A percentile compares a stretch with the other conserved stretches of the same genome.
Evolutionary conservation across 2,888 invertebrate species (phyloP).

Genomic region (Pharmacophagus antenor): DNA sequence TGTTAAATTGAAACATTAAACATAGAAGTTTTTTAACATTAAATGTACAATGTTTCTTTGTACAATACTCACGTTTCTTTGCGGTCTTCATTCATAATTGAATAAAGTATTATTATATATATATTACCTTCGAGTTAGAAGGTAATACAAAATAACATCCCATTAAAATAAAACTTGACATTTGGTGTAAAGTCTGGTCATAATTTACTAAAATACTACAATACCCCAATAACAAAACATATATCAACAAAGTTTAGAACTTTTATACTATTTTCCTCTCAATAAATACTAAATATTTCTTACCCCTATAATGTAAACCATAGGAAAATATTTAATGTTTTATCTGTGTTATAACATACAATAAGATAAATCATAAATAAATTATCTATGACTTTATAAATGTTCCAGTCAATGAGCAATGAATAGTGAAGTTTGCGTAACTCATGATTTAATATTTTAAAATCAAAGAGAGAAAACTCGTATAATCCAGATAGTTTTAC

Average conservation of each 20-base stretch:
- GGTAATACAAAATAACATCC: slow-evolving; percentile 2
- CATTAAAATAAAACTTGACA: neutral
- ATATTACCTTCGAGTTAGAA: neutral
- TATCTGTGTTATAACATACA: neutral
- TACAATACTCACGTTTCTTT: slow-evolving; percentile 17
- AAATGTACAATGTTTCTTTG: no score
- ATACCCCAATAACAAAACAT: neutral
- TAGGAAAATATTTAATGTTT: neutral
- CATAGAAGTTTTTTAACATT: neutral
- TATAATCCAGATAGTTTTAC: no score
- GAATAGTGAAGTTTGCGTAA: no score
- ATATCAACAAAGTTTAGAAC: neutral
- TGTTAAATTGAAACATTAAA: slow-evolving; percentile 3
- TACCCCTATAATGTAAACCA: neutral
- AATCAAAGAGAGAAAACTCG: no score
- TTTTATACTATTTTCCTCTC: neutral
- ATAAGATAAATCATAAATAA: neutral
- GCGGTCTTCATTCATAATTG: slow-evolving; percentile 21
- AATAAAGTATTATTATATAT: no score
- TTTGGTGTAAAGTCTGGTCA: neutral
- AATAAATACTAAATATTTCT: neutral
- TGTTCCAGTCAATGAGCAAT: neutral
- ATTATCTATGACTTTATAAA: neutral
- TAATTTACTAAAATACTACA: neutral
- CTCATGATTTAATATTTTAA: no score